Evolutionary conservation across 2,113 vertebrate species (phyloP), one percentile per base, ranked within the genome.

Genomic region (Myodes glareolus): DNA sequence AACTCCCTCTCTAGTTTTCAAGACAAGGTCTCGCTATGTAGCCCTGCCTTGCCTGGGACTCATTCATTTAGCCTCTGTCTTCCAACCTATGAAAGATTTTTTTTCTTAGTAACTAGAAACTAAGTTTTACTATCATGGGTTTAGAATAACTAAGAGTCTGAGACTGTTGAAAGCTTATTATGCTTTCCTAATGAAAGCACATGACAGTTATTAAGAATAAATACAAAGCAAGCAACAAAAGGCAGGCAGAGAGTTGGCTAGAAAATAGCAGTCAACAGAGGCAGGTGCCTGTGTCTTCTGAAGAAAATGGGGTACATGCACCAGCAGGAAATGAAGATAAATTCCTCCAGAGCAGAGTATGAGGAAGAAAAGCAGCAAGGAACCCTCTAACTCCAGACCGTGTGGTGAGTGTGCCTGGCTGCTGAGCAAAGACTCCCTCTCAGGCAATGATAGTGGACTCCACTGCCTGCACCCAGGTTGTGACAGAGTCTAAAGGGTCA

Each of bases 61-160:
- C 36, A 16, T 14, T 81, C n/a, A 58, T 3, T 1, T n/a, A 61
- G 27, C 82, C 27, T 84, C 55, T 85, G 82, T 14, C 39, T 85
- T 39, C 58, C 4, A 65, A 85, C 27, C 27, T 65, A 21, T 19
- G 13, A 45, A 85, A 65, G 58, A 14, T 19, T 42, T 63, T 31
- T 61, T 86, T 23, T 88, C 82, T 88, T 33, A 72, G 75, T 77
- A 81, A 86, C 25, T 84, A 91, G 42, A 90, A 91, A 96, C 42
- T 78, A 92, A 75, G 14, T 94, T 2, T 80, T 50, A 68, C 21
- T 36, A 68, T 29, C 23, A 52, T 88, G 10, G 29, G 21, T 96
- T 94, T 95, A 94, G 63, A 93, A 70, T 67, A 52, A 82, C 63
- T 63, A 94, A 85, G 67, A 91, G 63, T 68, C 67, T 85, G 45